Conservation (phyloP, 2,888 invertebrate species). For the Antitype chi region DNA sequence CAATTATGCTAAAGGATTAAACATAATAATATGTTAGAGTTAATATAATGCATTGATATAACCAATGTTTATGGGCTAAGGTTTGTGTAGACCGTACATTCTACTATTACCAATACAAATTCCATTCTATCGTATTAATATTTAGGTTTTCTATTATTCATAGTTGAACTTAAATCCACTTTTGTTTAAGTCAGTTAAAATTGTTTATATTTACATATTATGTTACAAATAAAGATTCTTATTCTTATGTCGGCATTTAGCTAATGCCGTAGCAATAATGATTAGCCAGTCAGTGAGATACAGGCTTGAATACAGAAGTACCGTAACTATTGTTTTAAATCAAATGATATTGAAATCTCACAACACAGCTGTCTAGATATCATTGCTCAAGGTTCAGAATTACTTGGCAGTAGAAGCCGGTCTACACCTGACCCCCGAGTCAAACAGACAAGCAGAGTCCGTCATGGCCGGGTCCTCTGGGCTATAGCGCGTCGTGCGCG, state of each 20-base stretch:
- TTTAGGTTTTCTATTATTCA: neutral
- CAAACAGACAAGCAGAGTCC: neutral
- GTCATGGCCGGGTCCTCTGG: accelerated
- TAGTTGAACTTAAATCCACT: no score
- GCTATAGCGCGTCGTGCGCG: slow-evolving; percentile 56
- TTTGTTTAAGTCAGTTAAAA: no score
- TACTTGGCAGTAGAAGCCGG: neutral
- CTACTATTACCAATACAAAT: neutral
- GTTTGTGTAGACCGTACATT: slow-evolving; percentile 7
- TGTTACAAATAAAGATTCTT: no score
- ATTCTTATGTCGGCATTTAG: neutral
- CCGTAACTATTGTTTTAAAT: neutral
- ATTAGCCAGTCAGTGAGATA: neutral
- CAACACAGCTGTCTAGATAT: neutral
- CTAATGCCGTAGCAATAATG: neutral
- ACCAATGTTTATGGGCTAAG: slow-evolving; percentile 14
- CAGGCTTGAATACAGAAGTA: neutral
- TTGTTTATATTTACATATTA: neutral
- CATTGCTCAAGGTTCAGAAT: neutral
- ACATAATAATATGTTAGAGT: slow-evolving; percentile 20
- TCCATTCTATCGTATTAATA: neutral
- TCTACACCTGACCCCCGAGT: neutral
- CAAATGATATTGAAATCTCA: neutral
- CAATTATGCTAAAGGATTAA: slow-evolving; percentile 48
- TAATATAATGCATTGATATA: slow-evolving; percentile 44